Base-by-base conservation (phyloP, 2,888 invertebrate genomes). In the Lissonota sp. region DNA sequence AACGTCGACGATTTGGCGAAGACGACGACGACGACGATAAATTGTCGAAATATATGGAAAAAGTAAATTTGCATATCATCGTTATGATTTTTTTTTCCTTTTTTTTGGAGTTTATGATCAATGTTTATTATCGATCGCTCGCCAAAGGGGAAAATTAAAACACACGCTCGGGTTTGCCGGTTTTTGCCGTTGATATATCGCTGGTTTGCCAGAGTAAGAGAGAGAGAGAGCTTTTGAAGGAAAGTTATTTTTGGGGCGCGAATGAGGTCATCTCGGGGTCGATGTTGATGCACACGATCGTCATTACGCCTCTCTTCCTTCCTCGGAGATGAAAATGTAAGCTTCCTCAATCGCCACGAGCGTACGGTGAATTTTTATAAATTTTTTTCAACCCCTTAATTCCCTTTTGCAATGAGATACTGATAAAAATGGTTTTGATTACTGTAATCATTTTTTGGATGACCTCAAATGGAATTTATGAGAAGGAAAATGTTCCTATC, bases 211-310 rank as follows among this genome's bases (percentile, higher is more conserved):
- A 49, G 49, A 46, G 46, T 10, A 10, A 44, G 44, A 46, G 46
- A 46, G 7, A 6, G 53, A n/a, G 53, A 53, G 71, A 72, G 79
- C 81, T 79, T 83, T 76, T 70, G 79, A 78, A 86, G 87, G 84
- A 86, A 86, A 88, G 90, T 88, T 91, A 91, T 89, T 90, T 89
- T 85, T 80, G 86, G 26, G 84, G 80, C 76, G 85, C 76, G 88
- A 91, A 91, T 88, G 90, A 89, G 91, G 91, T 90, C 83, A 83
- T 83, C 75, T 76, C 73, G 83, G 57, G 81, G 79, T 81, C 76
- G 79, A 66, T 70, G 49, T n/a, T 44, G 66, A 67, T 51, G 60
- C 67, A 67, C 60, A 64, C 67, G 75, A 71, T 62, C 49, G 42
- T 57, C 10, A 37, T 53, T 62, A 51, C 74, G 49, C 74, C 74